Evolutionary conservation across 2,113 vertebrate species (phyloP).

Genomic region (Gnathonemus echidnorhynchus): DNA sequence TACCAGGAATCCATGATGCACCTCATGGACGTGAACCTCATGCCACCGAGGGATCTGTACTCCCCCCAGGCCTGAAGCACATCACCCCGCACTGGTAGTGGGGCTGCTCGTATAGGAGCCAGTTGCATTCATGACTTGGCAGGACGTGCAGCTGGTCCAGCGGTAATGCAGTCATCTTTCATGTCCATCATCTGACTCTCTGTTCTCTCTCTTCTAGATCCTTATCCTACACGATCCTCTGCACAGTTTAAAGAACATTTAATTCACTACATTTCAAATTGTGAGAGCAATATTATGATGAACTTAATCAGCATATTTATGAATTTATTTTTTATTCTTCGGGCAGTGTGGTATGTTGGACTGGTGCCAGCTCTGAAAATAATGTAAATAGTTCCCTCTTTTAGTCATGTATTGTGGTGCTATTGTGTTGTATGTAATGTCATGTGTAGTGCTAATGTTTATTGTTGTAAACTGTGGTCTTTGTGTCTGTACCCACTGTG

Average conservation of each 20-base stretch:
- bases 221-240: slow-evolving; percentile 42
- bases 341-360: not conserved
- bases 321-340: not conserved
- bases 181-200: slow-evolving; percentile 44
- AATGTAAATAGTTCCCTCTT: not conserved
- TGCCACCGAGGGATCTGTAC: slow-evolving; percentile 27
- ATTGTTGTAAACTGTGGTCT: not conserved
- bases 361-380: not conserved
- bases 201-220: slow-evolving; percentile 44
- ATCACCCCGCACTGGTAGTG: slow-evolving; percentile 38
- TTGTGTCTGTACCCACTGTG: not conserved
- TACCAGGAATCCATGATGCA: slow-evolving; percentile 28
- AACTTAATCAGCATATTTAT: not conserved
- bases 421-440: not conserved
- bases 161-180: slow-evolving; percentile 43
- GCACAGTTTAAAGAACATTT: slow-evolving; percentile 32
- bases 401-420: not conserved
- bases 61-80: slow-evolving; percentile 33
- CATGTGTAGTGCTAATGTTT: not conserved
- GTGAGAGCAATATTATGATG: not conserved
- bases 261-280: not conserved
- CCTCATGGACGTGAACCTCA: slow-evolving; percentile 26
- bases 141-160: slow-evolving; percentile 39
- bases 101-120: slow-evolving; percentile 43
- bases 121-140: slow-evolving; percentile 46